Percentiles rank a stretch among this genome's conserved stretches.
Evolutionary conservation across 2,888 invertebrate genomes (phyloP).

Genomic region (Dermolepida albohirtum): DNA sequence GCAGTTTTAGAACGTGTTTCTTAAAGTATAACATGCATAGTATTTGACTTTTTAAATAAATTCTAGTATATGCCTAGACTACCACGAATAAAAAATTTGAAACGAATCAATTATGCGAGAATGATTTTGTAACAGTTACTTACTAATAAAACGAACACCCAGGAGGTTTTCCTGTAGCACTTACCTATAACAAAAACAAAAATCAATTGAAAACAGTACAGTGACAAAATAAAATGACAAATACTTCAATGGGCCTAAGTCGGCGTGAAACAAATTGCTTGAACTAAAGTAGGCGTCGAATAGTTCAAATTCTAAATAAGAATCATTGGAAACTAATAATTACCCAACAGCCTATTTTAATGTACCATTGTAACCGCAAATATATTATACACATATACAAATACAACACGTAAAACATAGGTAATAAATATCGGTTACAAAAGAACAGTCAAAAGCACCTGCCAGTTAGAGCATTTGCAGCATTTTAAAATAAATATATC

Average conservation of each 20-base stretch:
- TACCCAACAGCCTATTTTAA: conserved; percentile 9
- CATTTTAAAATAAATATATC: conserved; percentile 31
- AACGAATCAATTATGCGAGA: not conserved
- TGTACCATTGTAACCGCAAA: not conserved
- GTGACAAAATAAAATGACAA: conserved; percentile 11
- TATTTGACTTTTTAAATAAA: too few relatives aligned
- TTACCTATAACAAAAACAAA: conserved; percentile 39
- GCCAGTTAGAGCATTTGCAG: conserved; percentile 21
- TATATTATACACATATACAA: conserved; percentile 1
- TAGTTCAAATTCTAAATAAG: conserved; percentile 9
- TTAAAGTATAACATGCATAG: too few relatives aligned
- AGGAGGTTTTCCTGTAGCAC: conserved; percentile 6
- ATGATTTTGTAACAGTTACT: not conserved
- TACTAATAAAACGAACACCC: conserved; percentile 3
- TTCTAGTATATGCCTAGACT: too few relatives aligned
- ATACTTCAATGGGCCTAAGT: conserved; percentile 10
- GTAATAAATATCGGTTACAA: conserved; percentile 11
- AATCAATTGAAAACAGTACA: conserved; percentile 3
- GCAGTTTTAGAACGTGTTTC: too few relatives aligned
- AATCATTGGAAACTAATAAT: conserved; percentile 5
- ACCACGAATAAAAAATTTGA: too few relatives aligned
- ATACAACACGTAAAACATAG: not conserved
- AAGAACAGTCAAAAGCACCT: conserved; percentile 23
- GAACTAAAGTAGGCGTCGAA: conserved; percentile 19
- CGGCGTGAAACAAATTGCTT: not conserved